These are phyloP conservation scores for Archaeoteleia sp. DNA, from an alignment of 2,888 invertebrate genomes.

Conservation along the genomic window DNA sequence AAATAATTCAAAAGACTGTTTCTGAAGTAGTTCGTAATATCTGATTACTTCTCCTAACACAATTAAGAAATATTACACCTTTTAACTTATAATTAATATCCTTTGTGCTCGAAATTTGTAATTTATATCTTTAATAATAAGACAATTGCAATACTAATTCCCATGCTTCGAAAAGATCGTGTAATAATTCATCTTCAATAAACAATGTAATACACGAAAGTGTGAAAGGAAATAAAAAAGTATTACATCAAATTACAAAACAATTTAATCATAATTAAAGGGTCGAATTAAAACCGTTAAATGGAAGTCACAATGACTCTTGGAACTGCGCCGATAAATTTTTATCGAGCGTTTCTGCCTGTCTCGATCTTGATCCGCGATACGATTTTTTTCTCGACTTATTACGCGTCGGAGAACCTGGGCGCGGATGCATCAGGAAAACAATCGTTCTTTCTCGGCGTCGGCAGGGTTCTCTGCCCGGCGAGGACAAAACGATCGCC, in stretches of 20 bases:
- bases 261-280: conserved; percentile 49
- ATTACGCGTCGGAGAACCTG: conserved; percentile 38
- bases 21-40: too few relatives aligned
- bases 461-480: conserved; percentile 18
- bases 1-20: too few relatives aligned
- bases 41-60: too few relatives aligned
- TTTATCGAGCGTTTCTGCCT: conserved; percentile 45
- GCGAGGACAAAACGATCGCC: conserved; percentile 32
- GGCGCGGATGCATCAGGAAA: conserved; percentile 45
- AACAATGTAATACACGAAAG: conserved; percentile 24
- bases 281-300: conserved; percentile 32
- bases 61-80: too few relatives aligned
- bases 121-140: too few relatives aligned
- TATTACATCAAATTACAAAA: conserved; percentile 45
- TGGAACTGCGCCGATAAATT: conserved; percentile 45
- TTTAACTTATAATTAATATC: too few relatives aligned
- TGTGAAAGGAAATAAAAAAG: conserved; percentile 26
- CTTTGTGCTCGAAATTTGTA: too few relatives aligned
- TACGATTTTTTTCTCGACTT: conserved; percentile 49
- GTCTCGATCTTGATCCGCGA: conserved; percentile 42
- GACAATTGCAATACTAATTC: too few relatives aligned
- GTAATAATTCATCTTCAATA: conserved; percentile 36
- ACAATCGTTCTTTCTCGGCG: conserved; percentile 47
- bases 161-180: conserved; percentile 7
- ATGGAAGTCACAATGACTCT: conserved; percentile 47